Percentiles rank a stretch among this genome's conserved stretches.
Conservation (phyloP, 2,888 invertebrate species). For the Ecliptopera silaceata region DNA sequence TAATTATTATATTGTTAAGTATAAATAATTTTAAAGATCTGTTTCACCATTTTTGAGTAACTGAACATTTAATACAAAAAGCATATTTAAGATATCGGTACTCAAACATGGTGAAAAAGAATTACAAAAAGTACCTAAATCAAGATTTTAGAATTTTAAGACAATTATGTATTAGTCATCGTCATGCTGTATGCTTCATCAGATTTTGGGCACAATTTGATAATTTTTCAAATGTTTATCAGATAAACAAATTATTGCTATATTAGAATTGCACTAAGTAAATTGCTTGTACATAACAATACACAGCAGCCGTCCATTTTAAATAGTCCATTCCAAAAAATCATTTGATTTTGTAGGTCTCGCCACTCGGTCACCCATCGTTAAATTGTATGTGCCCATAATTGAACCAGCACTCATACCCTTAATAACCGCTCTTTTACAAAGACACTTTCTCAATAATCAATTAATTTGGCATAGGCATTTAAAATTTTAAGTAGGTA, state of each 20-base stretch:
- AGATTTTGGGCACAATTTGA: conserved; percentile 26
- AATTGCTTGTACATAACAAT: conserved; percentile 38
- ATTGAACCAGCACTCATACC: too few relatives aligned
- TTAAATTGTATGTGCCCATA: too few relatives aligned
- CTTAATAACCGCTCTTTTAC: background rate
- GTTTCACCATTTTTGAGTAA: too few relatives aligned
- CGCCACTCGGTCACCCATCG: too few relatives aligned
- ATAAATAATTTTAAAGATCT: too few relatives aligned
- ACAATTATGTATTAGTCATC: background rate
- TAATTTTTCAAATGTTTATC: conserved; percentile 19
- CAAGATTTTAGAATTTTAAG: background rate
- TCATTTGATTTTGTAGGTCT: too few relatives aligned
- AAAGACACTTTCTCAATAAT: background rate
- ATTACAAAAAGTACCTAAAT: background rate
- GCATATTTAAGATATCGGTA: too few relatives aligned
- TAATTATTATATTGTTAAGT: too few relatives aligned
- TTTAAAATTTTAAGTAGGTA: background rate
- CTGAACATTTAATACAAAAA: too few relatives aligned
- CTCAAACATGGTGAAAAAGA: too few relatives aligned
- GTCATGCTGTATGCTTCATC: conserved; percentile 20
- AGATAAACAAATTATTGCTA: background rate
- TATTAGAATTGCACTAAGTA: conserved; percentile 30
- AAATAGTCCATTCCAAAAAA: conserved; percentile 23
- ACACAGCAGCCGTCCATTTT: conserved; percentile 53
- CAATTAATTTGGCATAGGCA: background rate